Conservation (phyloP, 2,888 invertebrate species). For the Isotomurus palustris region DNA sequence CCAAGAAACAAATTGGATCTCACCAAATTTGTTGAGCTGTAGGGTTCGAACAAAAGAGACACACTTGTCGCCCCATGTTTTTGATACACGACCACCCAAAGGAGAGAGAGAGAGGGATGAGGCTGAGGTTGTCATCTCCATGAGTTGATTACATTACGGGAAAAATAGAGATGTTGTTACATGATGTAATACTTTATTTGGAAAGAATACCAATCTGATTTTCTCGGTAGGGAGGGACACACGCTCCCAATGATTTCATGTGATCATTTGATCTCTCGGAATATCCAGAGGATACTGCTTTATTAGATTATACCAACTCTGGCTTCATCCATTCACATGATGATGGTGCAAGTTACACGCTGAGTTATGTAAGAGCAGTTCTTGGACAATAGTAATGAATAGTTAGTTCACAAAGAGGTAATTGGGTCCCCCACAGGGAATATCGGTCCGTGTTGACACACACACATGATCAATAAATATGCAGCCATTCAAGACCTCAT, state of each 20-base stretch:
- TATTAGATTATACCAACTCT: not conserved
- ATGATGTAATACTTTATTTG: not conserved
- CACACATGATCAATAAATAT: not conserved
- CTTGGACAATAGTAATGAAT: conserved; percentile 24
- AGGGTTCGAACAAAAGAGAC: too few relatives aligned
- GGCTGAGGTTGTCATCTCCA: not conserved
- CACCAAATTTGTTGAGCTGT: too few relatives aligned
- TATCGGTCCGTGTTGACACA: not conserved
- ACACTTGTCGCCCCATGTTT: too few relatives aligned
- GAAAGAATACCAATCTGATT: not conserved
- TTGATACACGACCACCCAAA: not conserved
- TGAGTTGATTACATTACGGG: conserved; percentile 1
- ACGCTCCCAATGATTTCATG: too few relatives aligned
- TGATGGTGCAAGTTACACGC: not conserved
- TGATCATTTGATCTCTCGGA: not conserved
- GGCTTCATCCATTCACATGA: not conserved
- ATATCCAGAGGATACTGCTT: not conserved
- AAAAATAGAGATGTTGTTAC: conserved; percentile 1
- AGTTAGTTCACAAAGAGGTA: conserved; percentile 30
- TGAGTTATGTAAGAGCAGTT: not conserved
- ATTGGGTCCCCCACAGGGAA: conserved; percentile 28
- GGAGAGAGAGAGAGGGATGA: not conserved
- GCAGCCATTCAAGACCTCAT: not conserved
- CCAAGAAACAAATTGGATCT: too few relatives aligned
- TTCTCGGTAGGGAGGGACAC: not conserved